Evolutionary conservation across 2,113 vertebrate species (phyloP).

Genomic region (Sorex fumeus): DNA sequence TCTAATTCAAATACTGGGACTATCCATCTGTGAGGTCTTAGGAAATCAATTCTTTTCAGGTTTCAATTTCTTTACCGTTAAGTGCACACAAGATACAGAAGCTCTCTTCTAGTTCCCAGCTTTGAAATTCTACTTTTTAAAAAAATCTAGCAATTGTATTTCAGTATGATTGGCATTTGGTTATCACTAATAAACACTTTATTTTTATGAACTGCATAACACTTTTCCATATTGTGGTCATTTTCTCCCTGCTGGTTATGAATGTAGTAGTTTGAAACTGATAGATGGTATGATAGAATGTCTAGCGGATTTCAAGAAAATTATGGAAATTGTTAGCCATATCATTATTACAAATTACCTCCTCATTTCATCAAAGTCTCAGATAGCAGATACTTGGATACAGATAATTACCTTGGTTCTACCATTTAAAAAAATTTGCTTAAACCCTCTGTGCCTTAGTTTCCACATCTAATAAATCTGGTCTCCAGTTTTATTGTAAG

Average conservation of each 20-base stretch:
- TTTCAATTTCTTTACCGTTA: constrained; percentile 31
- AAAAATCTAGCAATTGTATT: not conserved
- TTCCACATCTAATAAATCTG: not conserved
- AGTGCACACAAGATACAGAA: not conserved
- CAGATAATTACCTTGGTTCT: not conserved
- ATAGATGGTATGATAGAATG: not conserved
- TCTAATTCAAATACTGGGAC: not conserved
- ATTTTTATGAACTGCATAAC: not conserved
- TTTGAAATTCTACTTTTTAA: not conserved
- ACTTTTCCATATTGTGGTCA: not conserved
- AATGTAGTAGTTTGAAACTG: not conserved
- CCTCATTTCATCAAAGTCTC: not conserved
- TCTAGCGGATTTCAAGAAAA: not conserved
- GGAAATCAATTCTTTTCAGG: not conserved
- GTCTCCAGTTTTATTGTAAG: not conserved
- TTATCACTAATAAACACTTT: constrained; percentile 8
- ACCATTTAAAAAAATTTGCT: not conserved
- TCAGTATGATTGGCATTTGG: not conserved
- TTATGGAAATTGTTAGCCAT: not conserved
- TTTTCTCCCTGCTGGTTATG: constrained; percentile 23
- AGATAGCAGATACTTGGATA: not conserved
- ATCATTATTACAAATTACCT: not conserved
- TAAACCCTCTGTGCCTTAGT: not conserved
- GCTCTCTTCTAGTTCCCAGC: not conserved
- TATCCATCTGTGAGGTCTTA: not conserved